Evolutionary conservation across 2,797 vertebrate species (phyloP).

Genomic region (Cottoperca gobio): DNA sequence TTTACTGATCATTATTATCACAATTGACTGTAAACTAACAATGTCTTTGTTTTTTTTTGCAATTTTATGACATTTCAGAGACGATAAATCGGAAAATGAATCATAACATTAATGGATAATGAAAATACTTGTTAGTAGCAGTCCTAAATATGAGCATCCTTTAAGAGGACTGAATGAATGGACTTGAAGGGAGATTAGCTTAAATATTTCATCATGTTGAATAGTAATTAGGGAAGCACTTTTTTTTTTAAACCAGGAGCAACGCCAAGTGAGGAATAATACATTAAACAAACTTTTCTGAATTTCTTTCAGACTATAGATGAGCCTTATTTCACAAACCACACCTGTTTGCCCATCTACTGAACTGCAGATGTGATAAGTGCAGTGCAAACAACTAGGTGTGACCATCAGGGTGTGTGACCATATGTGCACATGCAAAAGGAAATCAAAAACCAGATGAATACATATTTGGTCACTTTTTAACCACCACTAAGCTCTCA

Average conservation of each 20-base stretch:
- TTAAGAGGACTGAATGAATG: too few relatives aligned
- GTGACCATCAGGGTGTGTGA: slow-evolving; percentile 17
- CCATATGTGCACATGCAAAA: background rate
- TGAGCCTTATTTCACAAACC: background rate
- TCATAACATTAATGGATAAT: background rate
- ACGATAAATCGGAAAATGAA: background rate
- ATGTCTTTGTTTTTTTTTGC: background rate
- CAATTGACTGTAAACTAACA: background rate
- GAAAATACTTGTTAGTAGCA: background rate
- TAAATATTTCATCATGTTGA: too few relatives aligned
- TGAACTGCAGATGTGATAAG: background rate
- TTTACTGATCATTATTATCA: background rate
- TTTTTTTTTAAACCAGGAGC: too few relatives aligned
- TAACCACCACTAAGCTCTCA: too few relatives aligned
- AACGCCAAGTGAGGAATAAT: background rate
- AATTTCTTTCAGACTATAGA: background rate
- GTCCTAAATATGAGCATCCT: too few relatives aligned
- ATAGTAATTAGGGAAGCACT: too few relatives aligned
- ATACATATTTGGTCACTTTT: background rate
- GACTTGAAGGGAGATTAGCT: too few relatives aligned
- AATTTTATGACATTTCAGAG: background rate
- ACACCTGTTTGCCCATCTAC: slow-evolving; percentile 6
- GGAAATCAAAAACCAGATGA: background rate
- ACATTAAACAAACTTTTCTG: background rate
- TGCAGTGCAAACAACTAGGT: slow-evolving; percentile 11